Base-by-base conservation (phyloP, 2,888 invertebrate genomes). In the Pammene fasciana region DNA sequence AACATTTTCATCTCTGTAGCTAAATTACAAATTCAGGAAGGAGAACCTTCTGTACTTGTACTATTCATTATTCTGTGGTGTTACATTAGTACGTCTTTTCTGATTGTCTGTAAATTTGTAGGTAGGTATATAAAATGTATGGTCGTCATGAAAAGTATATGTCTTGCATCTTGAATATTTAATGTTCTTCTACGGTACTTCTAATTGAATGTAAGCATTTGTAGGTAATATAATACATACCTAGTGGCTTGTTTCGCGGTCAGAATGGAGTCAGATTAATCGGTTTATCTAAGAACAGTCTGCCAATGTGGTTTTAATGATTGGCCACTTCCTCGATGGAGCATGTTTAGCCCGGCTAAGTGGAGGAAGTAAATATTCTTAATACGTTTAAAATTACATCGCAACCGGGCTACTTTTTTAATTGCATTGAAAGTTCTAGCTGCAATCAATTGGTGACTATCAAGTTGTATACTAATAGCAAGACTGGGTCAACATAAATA, bases 291-390 rank as follows among this genome's bases (percentile, higher is more conserved):
- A 74, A 65, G 75, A 79, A 68, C 75, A 73, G 75, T 73, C 75
- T 75, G 43, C 41, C 64, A 75, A 72, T 71, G 78, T 72, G 75
- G 72, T 73, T 76, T 75, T 59, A 81, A 77, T 81, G 80, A 85
- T 83, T 81, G 81, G 66, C 77, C 78, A 78, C 82, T 86, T 84
- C 83, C 83, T 82, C 74, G 79, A 82, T 83, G 78, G 72, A 72
- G 75, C 73, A 77, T 75, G 68, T 59, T 68, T 38, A 57, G 18
- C 36, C 13, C 50, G 0, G 7, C 9, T 59, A 45, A 54, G 43
- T 52, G 38, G 52, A 59, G 64, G 64, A 64, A 65, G 52, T 68
- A 64, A 64, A 52, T 68, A 55, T 18, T 64, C 57, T 52, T 45
- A 64, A 65, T 59, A 46, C 68, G 50, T 26, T 55, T 46, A 57